Percentiles rank a stretch among this genome's conserved stretches.
These are phyloP conservation scores for Cnemophilus loriae DNA, from an alignment of 2,113 vertebrate genomes.

Conservation along the genomic window DNA sequence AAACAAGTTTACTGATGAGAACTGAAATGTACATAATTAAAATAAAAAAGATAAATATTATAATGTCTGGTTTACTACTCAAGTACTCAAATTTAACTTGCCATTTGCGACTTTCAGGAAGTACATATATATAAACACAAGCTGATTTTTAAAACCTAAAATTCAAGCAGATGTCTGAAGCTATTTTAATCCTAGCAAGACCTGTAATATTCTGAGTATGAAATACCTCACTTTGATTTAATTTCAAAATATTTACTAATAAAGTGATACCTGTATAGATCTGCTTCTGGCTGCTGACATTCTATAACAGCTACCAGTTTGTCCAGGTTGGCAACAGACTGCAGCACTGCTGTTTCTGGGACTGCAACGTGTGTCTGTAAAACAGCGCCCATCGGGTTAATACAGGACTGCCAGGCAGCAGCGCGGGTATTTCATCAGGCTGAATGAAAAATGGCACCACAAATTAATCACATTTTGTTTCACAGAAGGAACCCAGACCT, in stretches of 20 bases:
- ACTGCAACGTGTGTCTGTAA: conserved; percentile 87
- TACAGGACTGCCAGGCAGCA: neutral
- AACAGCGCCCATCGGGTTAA: neutral
- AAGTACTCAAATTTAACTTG: neutral
- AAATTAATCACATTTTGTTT: neutral
- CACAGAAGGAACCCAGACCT: conserved; percentile 68
- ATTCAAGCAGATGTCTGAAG: neutral
- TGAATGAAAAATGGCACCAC: neutral
- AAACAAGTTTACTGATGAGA: neutral
- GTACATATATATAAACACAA: neutral
- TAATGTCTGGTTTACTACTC: neutral
- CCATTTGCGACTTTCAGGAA: neutral
- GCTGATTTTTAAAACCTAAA: neutral
- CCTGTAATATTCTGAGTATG: neutral
- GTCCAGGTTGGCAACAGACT: conserved; percentile 88
- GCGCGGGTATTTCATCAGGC: rapidly evolving
- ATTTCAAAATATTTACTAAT: neutral
- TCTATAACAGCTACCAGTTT: conserved; percentile 89
- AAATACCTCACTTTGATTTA: neutral
- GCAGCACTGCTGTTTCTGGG: conserved; percentile 90
- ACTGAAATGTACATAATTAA: neutral
- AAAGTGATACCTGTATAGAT: conserved; percentile 87
- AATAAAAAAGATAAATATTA: neutral
- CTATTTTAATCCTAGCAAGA: neutral
- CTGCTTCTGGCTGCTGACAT: conserved; percentile 95